Evolutionary conservation across 2,888 invertebrate species (phyloP).

Genomic region (Nomada ferruginata): DNA sequence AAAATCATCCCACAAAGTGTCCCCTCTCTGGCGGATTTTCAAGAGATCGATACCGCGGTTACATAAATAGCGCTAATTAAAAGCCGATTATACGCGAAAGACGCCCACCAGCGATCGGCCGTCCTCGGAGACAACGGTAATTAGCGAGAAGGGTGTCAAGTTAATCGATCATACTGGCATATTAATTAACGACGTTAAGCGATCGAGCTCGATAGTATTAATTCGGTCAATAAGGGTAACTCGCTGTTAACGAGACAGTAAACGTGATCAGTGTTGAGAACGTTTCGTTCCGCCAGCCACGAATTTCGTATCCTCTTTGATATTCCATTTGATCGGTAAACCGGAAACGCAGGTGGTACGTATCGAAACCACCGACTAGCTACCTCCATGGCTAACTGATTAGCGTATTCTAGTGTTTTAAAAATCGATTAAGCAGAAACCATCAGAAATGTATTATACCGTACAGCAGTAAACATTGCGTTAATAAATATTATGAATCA

Average conservation of each 20-base stretch:
- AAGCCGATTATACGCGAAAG: neutral
- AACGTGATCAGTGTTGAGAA: neutral
- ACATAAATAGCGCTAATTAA: conserved; percentile 3
- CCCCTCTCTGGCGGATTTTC: neutral
- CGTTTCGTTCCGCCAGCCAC: neutral
- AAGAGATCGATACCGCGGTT: conserved; percentile 3
- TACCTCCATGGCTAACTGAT: conserved; percentile 32
- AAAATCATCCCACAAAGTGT: neutral
- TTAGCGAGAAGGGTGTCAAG: conserved; percentile 1
- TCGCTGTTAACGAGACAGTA: neutral
- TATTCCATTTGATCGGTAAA: conserved; percentile 4
- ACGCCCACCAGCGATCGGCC: neutral
- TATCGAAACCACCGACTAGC: conserved; percentile 31
- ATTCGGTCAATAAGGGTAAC: neutral
- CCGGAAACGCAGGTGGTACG: neutral
- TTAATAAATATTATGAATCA: neutral
- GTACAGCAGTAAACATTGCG: neutral
- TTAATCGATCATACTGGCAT: neutral
- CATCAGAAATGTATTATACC: neutral
- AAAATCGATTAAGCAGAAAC: conserved; percentile 13
- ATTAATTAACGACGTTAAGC: conserved; percentile 8
- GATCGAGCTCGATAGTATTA: neutral
- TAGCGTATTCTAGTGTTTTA: conserved; percentile 23
- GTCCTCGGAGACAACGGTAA: conserved; percentile 1
- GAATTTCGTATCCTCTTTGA: neutral